Evolutionary conservation across 2,113 vertebrate species (phyloP).

Genomic region (Lepus americanus): DNA sequence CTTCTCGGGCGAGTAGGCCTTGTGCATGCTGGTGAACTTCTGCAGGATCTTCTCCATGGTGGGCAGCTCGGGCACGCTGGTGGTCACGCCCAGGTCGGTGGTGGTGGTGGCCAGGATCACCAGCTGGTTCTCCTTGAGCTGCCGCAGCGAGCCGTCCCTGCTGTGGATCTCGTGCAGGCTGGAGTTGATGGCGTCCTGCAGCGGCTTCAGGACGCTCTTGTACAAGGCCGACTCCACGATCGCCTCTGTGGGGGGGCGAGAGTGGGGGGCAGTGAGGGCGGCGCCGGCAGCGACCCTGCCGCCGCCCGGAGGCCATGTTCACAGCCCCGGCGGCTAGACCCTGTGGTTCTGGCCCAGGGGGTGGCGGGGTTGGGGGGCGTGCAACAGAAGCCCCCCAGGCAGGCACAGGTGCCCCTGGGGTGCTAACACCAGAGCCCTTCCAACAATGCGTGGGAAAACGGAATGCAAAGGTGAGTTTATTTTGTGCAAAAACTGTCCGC

Average conservation of each 20-base stretch:
- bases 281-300: neutral
- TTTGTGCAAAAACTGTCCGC: no score
- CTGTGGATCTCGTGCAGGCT: constrained; percentile 92
- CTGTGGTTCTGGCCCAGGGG: neutral
- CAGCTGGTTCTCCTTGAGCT: constrained; percentile 94
- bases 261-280: neutral
- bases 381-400: neutral
- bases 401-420: fast-evolving
- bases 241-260: constrained; percentile 87
- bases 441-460: no score
- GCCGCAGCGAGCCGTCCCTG: constrained; percentile 89
- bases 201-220: constrained; percentile 97
- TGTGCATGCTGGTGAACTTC: constrained; percentile 93
- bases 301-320: neutral
- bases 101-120: constrained; percentile 94
- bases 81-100: constrained; percentile 95
- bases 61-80: constrained; percentile 93
- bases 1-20: constrained; percentile 96
- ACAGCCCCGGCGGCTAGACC: neutral
- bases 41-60: constrained; percentile 96
- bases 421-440: no score
- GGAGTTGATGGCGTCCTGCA: constrained; percentile 92
- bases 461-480: no score
- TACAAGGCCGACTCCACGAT: constrained; percentile 95
- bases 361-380: no score